Evolutionary conservation across 2,888 invertebrate species (phyloP).

Genomic region (Azorinus chamasolen): DNA sequence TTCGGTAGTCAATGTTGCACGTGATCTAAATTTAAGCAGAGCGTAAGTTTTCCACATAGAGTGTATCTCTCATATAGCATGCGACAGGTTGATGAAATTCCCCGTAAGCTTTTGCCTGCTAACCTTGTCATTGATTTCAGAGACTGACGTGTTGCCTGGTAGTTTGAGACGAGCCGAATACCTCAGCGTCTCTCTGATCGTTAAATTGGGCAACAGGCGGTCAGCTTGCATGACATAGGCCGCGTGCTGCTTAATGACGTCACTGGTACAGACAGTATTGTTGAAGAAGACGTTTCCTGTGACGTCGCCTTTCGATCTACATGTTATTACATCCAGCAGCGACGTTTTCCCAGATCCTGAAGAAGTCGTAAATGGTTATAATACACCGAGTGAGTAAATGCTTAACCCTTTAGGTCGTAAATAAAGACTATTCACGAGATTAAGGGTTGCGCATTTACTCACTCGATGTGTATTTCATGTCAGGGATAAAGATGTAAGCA

Average conservation of each 20-base stretch:
- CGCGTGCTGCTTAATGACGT: conserved; percentile 93
- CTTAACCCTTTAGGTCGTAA: no score
- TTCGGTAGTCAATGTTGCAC: no score
- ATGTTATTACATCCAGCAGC: conserved; percentile 94
- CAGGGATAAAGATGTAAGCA: no score
- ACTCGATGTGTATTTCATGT: no score
- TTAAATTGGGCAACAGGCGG: conserved; percentile 93
- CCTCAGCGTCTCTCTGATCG: conserved; percentile 92
- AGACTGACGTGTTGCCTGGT: conserved; percentile 68
- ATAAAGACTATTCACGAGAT: no score
- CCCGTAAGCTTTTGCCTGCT: no score
- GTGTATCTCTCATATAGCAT: no score
- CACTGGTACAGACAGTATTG: conserved; percentile 85
- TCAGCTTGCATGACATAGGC: conserved; percentile 96
- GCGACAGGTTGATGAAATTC: no score
- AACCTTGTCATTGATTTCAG: conserved; percentile 57
- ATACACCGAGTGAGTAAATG: no score
- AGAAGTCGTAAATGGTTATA: background rate
- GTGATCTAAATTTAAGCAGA: no score
- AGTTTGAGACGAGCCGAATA: conserved; percentile 84
- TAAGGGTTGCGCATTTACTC: no score
- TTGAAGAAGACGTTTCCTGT: conserved; percentile 66
- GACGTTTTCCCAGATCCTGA: conserved; percentile 89
- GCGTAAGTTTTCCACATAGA: no score
- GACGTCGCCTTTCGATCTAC: conserved; percentile 87